Conservation (phyloP, 92 coral and sea anemone genomes). For the Chrysogorgia sp. region DNA sequence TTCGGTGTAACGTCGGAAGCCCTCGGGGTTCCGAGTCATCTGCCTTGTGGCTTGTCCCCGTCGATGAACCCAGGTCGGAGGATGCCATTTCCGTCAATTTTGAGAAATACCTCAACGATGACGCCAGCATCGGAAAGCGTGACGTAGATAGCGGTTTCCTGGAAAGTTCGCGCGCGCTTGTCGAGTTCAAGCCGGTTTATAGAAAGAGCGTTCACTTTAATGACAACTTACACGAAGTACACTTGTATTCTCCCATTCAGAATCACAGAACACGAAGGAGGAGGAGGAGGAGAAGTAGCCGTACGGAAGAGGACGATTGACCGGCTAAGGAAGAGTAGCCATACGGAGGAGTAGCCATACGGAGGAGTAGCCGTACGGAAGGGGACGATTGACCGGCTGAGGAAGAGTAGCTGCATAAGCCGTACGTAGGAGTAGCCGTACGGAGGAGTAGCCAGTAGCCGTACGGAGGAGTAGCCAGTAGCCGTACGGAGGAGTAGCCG, state of each 20-base stretch:
- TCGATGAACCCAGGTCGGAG: background rate
- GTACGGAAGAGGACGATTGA: conserved; percentile 12
- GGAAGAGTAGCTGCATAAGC: too few species aligned
- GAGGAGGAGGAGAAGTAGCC: conserved; percentile 18
- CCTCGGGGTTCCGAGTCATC: background rate
- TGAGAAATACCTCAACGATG: conserved; percentile 16
- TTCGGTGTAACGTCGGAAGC: background rate
- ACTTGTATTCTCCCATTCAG: conserved; percentile 68
- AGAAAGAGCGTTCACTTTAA: conserved; percentile 78
- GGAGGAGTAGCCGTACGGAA: too few species aligned
- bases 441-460: too few species aligned
- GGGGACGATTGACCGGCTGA: too few species aligned
- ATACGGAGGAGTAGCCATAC: too few species aligned
- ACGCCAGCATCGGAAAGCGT: background rate
- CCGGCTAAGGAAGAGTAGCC: too few species aligned
- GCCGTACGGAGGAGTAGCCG: too few species aligned
- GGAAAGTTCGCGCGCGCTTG: conserved; percentile 14
- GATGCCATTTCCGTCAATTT: conserved; percentile 15
- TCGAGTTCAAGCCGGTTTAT: conserved; percentile 49
- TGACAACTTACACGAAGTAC: conserved; percentile 76
- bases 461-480: too few species aligned
- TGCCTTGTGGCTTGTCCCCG: conserved; percentile 7
- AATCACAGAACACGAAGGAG: conserved; percentile 8
- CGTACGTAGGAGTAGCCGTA: too few species aligned
- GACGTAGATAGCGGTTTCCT: background rate